Evolutionary conservation across 2,888 invertebrate species (phyloP), one percentile per base, ranked within the genome.

Genomic region (Acleris sparsana): DNA sequence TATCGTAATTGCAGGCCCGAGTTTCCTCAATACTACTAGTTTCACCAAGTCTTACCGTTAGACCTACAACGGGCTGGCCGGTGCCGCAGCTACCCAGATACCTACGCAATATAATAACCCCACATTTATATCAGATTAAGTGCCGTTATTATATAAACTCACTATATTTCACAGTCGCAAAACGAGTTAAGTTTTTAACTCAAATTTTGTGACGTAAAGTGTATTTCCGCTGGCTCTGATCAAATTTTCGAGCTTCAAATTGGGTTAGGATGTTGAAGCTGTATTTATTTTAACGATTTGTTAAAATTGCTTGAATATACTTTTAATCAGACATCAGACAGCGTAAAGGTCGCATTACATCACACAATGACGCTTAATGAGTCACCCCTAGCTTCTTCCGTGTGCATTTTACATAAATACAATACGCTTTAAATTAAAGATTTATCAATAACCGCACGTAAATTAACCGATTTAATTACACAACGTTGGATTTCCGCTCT

Each of bases 21-120:
- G 76, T 79, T 81, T 69, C 71, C 77, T 75, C 74, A 74, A 70
- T 71, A 73, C 68, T 63, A 71, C 68, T 68, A 70, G 73, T 73
- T 77, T 75, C 73, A 69, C 71, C 71, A 67, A 66, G 73, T 71
- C 65, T 68, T 74, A 80, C 87, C 84, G 87, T 86, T 87, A 85
- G 68, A 75, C 79, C 79, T 78, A 81, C 73, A 80, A 72, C 70
- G 69, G 70, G 72, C 73, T 80, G 79, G 82, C 79, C 77, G 72
- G 73, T 72, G 74, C 39, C 75, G 69, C 75, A 73, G 69, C 68
- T 74, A 71, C 70, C 69, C 69, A 70, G 73, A 73, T 66, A 57
- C 62, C 62, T 62, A 56, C 52, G 46, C 57, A 53, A 39, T 39
- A 73, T 77, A 77, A 80, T 82, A 78, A 74, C 75, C 65, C 69